Evolutionary conservation across 2,113 vertebrate genomes (phyloP).

Genomic region (Potamarius usumacintae): DNA sequence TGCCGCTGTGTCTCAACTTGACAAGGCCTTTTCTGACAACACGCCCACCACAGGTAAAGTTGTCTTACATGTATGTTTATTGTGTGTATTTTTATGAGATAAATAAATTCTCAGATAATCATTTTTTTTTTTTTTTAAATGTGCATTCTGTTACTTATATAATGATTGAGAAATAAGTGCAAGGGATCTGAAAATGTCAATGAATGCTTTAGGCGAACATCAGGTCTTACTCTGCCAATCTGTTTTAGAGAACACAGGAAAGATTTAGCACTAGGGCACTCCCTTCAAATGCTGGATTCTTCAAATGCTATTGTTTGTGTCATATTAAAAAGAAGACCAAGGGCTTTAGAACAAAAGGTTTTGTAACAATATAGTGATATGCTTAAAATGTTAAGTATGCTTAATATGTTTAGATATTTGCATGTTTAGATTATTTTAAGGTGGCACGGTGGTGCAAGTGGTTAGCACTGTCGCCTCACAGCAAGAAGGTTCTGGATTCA

Average conservation of each 20-base stretch:
- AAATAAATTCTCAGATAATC: neutral
- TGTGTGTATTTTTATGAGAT: neutral
- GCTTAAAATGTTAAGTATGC: neutral
- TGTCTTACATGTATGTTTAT: neutral
- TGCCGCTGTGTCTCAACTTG: constrained; percentile 75
- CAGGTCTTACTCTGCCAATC: neutral
- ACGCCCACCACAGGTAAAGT: constrained; percentile 65
- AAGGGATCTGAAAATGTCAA: neutral
- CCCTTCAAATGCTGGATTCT: neutral
- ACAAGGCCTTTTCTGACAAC: constrained; percentile 70
- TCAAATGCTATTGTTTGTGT: neutral
- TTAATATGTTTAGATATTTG: neutral
- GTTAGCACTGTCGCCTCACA: too few species aligned
- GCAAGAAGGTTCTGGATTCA: too few species aligned
- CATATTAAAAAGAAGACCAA: neutral
- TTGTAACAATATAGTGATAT: neutral
- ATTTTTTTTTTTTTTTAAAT: neutral
- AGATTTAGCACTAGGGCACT: neutral
- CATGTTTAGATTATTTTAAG: too few species aligned
- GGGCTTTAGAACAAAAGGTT: neutral
- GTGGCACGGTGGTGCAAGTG: too few species aligned
- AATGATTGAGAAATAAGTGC: neutral
- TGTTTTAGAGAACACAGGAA: neutral
- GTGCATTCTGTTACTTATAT: neutral
- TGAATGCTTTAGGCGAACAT: neutral